phyloP scores from a whole-genome alignment of 1,140 invertebrate genomes.

The Eriocheir sinensis region DNA sequence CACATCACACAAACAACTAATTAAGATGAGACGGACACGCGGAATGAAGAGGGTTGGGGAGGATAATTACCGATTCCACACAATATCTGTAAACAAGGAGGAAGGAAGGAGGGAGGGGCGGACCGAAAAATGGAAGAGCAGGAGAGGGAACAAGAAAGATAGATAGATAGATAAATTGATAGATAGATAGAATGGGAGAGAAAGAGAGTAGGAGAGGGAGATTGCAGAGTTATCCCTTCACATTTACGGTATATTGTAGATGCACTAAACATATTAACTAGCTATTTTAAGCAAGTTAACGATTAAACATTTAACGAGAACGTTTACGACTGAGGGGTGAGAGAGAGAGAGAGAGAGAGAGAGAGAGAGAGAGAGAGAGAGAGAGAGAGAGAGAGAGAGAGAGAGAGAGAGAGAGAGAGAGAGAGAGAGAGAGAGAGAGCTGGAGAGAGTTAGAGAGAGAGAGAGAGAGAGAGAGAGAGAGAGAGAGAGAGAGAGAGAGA shows the following conservation, averaged over 20 bases:
- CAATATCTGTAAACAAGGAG: not conserved
- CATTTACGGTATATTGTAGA: no score
- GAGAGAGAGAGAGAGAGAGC: not conserved
- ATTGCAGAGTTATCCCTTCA: no score
- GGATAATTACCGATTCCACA: not conserved
- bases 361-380: conserved; percentile 12
- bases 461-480: not conserved
- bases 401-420: not conserved
- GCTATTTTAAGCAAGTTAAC: no score
- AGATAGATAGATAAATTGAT: no score
- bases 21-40: not conserved
- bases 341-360: not conserved
- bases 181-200: no score
- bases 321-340: not conserved
- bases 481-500: not conserved
- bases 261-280: no score
- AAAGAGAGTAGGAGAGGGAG: no score
- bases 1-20: not conserved
- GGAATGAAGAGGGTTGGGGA: not conserved
- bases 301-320: no score
- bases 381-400: not conserved
- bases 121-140: no score
- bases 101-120: no score
- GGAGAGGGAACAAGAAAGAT: no score
- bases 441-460: no score